Conservation (phyloP, 2,113 vertebrate species). For the Pseudonaja textilis region DNA sequence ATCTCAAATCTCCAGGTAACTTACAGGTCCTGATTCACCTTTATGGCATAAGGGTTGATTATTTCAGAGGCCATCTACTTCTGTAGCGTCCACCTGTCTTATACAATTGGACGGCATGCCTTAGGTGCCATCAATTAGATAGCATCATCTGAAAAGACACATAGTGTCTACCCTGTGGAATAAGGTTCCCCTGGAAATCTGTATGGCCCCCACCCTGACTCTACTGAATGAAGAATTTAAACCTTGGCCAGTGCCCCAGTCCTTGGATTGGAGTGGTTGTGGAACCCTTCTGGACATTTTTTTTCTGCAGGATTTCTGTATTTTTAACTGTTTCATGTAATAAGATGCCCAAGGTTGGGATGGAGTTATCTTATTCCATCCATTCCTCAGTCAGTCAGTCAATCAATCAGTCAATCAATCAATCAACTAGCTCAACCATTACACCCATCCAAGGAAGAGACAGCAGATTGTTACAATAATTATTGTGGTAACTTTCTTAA, state of each 20-base stretch:
- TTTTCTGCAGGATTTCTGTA: neutral
- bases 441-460: neutral
- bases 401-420: neutral
- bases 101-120: neutral
- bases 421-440: neutral
- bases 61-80: neutral
- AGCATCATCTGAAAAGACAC: neutral
- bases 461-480: neutral
- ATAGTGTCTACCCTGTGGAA: neutral
- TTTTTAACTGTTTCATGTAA: neutral
- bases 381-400: neutral
- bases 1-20: neutral
- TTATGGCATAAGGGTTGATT: neutral
- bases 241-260: neutral
- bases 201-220: neutral
- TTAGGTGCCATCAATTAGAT: neutral
- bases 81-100: neutral
- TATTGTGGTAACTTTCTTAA: slow-evolving; percentile 4
- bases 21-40: neutral
- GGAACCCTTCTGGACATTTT: neutral
- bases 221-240: neutral
- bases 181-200: neutral
- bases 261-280: neutral
- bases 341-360: neutral
- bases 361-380: neutral